Conservation (phyloP, 2,797 vertebrate genomes). For the Clamator glandarius region DNA sequence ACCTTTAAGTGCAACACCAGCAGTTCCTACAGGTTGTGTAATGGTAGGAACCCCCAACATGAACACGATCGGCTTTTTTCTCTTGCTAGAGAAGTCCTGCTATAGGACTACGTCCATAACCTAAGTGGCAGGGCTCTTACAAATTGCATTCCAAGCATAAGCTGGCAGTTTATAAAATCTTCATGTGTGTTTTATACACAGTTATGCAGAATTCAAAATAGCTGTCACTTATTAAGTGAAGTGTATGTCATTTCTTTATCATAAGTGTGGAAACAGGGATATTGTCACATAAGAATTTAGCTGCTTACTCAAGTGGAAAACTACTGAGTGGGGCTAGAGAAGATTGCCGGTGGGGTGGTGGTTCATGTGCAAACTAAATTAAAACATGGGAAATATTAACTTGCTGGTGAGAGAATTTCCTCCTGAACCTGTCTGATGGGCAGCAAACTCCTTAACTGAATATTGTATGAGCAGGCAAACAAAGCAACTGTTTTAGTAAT, state of each 20-base stretch:
- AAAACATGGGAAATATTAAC: neutral
- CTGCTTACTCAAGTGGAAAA: neutral
- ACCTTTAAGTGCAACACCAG: neutral
- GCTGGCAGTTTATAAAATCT: neutral
- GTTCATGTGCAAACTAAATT: neutral
- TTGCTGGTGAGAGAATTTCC: neutral
- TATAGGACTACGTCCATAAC: neutral
- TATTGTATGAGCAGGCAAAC: accelerated
- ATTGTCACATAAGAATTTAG: neutral
- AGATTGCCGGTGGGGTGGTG: neutral
- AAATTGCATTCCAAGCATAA: neutral
- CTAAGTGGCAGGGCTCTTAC: neutral
- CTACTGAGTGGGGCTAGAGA: neutral
- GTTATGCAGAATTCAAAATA: neutral
- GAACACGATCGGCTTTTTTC: neutral
- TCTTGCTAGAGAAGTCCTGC: neutral
- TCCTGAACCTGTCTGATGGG: neutral
- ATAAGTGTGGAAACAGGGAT: neutral
- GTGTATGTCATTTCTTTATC: neutral
- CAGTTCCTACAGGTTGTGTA: neutral
- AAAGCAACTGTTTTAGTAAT: neutral
- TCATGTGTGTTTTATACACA: neutral
- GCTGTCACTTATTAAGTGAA: neutral
- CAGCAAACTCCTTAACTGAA: neutral
- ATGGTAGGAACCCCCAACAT: neutral